Conservation (phyloP, 2,888 invertebrate species). For the Calliphora vomitoria region DNA sequence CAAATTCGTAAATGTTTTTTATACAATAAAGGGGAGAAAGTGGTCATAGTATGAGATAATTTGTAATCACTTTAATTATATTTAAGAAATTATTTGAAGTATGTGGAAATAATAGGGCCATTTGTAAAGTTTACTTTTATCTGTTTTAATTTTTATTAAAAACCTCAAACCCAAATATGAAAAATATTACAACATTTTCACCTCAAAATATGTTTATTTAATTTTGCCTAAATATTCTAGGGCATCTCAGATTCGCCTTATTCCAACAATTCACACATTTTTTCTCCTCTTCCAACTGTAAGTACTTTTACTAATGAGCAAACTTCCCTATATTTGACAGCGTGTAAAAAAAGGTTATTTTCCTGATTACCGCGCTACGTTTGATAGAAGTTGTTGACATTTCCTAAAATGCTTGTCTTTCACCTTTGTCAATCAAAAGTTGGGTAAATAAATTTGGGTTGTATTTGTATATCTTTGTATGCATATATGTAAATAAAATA, state of each 20-base stretch:
- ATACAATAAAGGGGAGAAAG: not conserved
- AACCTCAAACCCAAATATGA: not conserved
- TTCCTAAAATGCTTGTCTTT: constrained; percentile 33
- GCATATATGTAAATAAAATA: not conserved
- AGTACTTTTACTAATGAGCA: not conserved
- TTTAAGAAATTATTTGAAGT: too few relatives aligned
- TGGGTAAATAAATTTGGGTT: constrained; percentile 15
- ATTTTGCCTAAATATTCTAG: not conserved
- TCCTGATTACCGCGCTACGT: constrained; percentile 23
- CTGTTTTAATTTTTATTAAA: too few relatives aligned
- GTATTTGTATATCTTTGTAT: constrained; percentile 32
- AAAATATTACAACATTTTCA: too few relatives aligned
- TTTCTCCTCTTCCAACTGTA: not conserved
- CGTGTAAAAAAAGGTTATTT: constrained; percentile 19
- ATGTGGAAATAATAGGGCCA: too few relatives aligned
- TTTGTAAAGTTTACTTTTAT: too few relatives aligned
- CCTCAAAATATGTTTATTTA: too few relatives aligned
- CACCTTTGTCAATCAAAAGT: constrained; percentile 70
- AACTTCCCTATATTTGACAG: constrained; percentile 28
- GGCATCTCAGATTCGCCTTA: not conserved
- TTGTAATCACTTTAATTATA: not conserved
- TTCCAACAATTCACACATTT: not conserved
- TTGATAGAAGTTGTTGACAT: constrained; percentile 53
- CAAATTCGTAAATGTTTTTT: not conserved
- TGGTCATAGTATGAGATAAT: not conserved